Evolutionary conservation across 1,140 invertebrate species (phyloP).

Genomic region (Drosophila arizonae): DNA sequence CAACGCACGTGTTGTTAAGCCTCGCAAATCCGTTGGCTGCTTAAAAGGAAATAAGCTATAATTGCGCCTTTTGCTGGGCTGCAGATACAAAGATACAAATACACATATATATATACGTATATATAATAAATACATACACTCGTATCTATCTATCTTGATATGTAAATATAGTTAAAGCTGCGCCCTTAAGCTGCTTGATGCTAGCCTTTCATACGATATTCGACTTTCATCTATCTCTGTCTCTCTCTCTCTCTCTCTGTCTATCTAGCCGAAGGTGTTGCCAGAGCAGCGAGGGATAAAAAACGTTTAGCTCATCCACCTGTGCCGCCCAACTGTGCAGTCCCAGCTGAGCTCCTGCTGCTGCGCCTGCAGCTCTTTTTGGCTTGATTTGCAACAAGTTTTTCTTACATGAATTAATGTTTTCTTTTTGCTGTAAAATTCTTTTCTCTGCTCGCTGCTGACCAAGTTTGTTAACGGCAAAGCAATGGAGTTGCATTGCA

Average conservation of each 20-base stretch:
- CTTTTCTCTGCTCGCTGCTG: no score
- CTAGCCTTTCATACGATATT: no score
- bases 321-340: no score
- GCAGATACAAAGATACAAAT: no score
- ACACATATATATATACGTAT: not conserved
- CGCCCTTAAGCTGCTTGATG: not conserved
- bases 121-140: no score
- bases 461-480: no score
- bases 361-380: not conserved
- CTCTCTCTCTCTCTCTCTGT: no score
- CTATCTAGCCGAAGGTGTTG: no score
- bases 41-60: conserved; percentile 51
- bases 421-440: conserved; percentile 24
- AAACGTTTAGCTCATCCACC: no score
- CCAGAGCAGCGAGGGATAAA: no score
- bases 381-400: conserved; percentile 6
- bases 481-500: not conserved
- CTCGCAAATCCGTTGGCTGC: conserved; percentile 37
- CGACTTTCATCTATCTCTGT: no score
- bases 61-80: conserved; percentile 19
- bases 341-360: no score
- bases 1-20: conserved; percentile 31
- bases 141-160: not conserved
- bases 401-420: conserved; percentile 66
- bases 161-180: not conserved